These are phyloP conservation scores for Drosophila sordidula DNA, from an alignment of 2,888 invertebrate genomes.

Conservation along the genomic window DNA sequence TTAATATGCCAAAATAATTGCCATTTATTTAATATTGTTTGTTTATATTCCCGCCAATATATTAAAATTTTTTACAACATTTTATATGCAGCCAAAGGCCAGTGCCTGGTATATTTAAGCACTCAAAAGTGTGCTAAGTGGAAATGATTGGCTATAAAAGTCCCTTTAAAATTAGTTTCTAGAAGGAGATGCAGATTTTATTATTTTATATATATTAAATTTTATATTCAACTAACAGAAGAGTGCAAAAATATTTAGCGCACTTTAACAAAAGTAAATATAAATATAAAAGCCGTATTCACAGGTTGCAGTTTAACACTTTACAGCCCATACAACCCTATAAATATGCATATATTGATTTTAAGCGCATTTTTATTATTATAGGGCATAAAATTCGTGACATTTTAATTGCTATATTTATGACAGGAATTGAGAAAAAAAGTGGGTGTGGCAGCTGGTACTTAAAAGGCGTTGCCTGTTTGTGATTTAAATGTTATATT, in stretches of 20 bases:
- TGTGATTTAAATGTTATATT: conserved; percentile 37
- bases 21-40: conserved; percentile 34
- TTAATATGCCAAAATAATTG: conserved; percentile 43
- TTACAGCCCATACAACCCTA: background rate
- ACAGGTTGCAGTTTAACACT: no score
- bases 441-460: conserved; percentile 25
- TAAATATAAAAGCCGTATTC: no score
- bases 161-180: background rate
- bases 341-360: background rate
- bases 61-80: conserved; percentile 14
- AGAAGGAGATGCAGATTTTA: no score
- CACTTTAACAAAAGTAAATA: no score
- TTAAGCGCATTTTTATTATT: background rate
- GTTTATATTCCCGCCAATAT: conserved; percentile 20
- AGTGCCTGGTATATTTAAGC: conserved; percentile 3
- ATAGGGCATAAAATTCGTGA: conserved; percentile 16
- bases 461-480: conserved; percentile 24
- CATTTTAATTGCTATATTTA: conserved; percentile 60
- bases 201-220: background rate
- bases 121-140: background rate
- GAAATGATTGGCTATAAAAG: background rate
- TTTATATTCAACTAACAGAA: no score
- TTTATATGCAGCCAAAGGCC: conserved; percentile 18
- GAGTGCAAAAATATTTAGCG: no score
- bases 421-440: conserved; percentile 23